Evolutionary conservation across 1,140 invertebrate genomes (phyloP).

Genomic region (Trachelipus rathkii): DNA sequence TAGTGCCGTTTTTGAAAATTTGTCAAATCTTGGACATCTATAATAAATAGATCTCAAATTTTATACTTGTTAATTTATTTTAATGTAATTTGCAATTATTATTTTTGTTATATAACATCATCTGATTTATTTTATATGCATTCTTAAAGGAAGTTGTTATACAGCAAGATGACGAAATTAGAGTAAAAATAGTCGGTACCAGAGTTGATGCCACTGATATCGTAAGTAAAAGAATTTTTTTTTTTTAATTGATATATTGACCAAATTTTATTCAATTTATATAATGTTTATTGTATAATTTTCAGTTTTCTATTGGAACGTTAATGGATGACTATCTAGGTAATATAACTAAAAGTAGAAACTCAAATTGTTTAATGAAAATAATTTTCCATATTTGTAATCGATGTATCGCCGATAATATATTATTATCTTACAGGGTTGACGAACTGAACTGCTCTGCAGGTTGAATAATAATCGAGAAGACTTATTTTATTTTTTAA

Average conservation of each 20-base stretch:
- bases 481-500: too few relatives aligned
- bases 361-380: too few relatives aligned
- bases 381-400: background rate
- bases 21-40: too few relatives aligned
- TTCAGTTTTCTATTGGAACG: background rate
- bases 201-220: constrained; percentile 85
- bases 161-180: constrained; percentile 95
- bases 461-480: too few relatives aligned
- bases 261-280: constrained; percentile 20
- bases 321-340: too few relatives aligned
- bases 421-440: background rate
- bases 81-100: too few relatives aligned
- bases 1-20: too few relatives aligned
- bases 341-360: too few relatives aligned
- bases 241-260: constrained; percentile 10
- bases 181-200: constrained; percentile 96
- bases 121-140: constrained; percentile 48
- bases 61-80: too few relatives aligned
- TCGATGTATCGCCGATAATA: background rate
- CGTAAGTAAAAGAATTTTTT: constrained; percentile 36
- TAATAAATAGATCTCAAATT: too few relatives aligned
- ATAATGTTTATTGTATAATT: constrained; percentile 4
- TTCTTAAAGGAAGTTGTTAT: constrained; percentile 76
- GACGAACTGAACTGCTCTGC: too few relatives aligned
- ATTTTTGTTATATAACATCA: too few relatives aligned